phyloP scores from a whole-genome alignment of 2,888 invertebrate genomes.

The Subacronicta megacephala region DNA sequence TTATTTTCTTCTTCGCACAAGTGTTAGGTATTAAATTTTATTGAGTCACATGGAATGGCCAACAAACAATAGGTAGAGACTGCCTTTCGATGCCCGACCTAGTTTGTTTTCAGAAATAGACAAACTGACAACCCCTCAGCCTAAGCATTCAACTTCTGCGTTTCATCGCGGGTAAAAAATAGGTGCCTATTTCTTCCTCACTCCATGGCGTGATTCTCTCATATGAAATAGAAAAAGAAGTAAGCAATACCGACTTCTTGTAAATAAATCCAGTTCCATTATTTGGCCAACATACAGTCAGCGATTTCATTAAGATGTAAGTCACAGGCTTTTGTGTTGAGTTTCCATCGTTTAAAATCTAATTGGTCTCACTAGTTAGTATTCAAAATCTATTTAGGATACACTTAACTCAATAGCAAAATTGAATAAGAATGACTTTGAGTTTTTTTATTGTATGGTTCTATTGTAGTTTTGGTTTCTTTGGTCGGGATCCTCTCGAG shows the following conservation, averaged over 20 bases:
- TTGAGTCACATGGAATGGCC: too few relatives aligned
- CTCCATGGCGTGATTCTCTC: too few relatives aligned
- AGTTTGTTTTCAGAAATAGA: too few relatives aligned
- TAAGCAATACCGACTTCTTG: neutral
- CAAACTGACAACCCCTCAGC: too few relatives aligned
- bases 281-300: neutral
- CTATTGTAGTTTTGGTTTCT: neutral
- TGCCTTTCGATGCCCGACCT: too few relatives aligned
- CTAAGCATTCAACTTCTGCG: too few relatives aligned
- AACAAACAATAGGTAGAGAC: too few relatives aligned
- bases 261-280: neutral
- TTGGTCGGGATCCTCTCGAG: neutral
- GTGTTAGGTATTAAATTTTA: too few relatives aligned
- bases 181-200: too few relatives aligned
- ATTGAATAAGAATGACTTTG: constrained; percentile 1
- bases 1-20: too few relatives aligned
- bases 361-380: constrained; percentile 1
- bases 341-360: constrained; percentile 3
- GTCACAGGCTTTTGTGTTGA: neutral
- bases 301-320: constrained; percentile 11
- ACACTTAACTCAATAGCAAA: neutral
- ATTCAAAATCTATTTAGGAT: constrained; percentile 2
- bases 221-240: too few relatives aligned
- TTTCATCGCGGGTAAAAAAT: too few relatives aligned
- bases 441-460: neutral